Evolutionary conservation across 2,797 vertebrate genomes (phyloP), one percentile per base, ranked within the genome.

Genomic region (Telmatherina bonti): DNA sequence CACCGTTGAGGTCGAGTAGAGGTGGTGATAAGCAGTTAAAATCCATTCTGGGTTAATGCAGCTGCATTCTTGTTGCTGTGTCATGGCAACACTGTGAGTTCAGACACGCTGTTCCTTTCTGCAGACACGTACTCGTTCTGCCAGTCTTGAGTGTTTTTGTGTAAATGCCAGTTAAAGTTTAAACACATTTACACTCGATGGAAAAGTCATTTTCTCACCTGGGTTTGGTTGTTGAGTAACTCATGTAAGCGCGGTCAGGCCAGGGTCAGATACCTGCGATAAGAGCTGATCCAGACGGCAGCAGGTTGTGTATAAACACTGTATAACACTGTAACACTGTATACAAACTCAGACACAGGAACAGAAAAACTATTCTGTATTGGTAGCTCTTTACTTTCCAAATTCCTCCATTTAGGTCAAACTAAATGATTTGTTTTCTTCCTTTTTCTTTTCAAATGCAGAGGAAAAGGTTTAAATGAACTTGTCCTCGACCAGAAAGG

Each of bases 201-300:
- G 82, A 72, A 85, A 83, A 85, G 57, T 62, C 9, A 53, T 70
- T 64, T 11, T 45, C 43, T 60, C 51, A 35, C 15, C 51, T 52
- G 58, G 5, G 62, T 47, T 35, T 41, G 35, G 74, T 71, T 82
- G 61, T 35, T 80, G 49, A 85, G 43, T 86, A 76, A 78, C 73
- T 76, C 43, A 24, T 41, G 38, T 67, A 8, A 67, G 22, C 11
- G 8, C 18, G 1, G 15, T 47, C 24, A 1, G 43, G 51, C 58
- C 66, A 7, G 29, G 58, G 65, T 54, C 54, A 53, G 78, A 55
- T 47, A 43, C 74, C 65, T 45, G 20, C 47, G 26, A 43, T 64
- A 51, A 77, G 60, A 68, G 27, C 41, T 2, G 2, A 49, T 62
- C 63, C 36, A 30, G 13, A 27, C 30, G 9, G 22, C 49, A 52